Conservation (phyloP, 2,113 vertebrate genomes). For the Miniopterus natalensis region DNA sequence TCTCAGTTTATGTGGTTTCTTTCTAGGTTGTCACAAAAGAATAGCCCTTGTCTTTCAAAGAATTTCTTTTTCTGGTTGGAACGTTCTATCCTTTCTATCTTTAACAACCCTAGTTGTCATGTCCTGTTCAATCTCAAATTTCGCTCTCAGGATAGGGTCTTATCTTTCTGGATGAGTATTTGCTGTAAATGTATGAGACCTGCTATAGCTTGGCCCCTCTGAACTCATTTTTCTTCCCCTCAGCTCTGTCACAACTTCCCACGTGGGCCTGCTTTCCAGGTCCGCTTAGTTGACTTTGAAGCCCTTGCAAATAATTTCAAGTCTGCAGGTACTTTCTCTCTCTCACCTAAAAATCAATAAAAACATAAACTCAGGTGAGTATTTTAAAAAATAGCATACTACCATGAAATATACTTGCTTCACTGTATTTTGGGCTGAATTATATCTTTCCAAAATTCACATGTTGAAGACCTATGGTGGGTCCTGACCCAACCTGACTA, state of each 20-base stretch:
- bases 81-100: not conserved
- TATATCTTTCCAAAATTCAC: not conserved
- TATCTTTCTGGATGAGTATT: not conserved
- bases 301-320: not conserved
- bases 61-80: not conserved
- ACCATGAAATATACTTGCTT: not conserved
- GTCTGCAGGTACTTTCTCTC: not conserved
- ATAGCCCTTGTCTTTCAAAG: not conserved
- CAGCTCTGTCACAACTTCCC: not conserved
- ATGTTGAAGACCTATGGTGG: not conserved
- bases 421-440: not conserved
- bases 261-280: not conserved
- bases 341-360: not conserved
- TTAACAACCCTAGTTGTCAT: not conserved
- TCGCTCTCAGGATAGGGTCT: not conserved
- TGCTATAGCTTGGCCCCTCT: not conserved
- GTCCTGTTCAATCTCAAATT: not conserved
- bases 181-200: not conserved
- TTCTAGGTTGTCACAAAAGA: not conserved
- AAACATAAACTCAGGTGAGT: not conserved
- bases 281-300: not conserved
- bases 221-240: not conserved
- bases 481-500: not conserved
- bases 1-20: not conserved
- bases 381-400: not conserved